These are phyloP conservation scores for Drosophila pullipes DNA, from an alignment of 2,888 invertebrate species.

Conservation along the genomic window DNA sequence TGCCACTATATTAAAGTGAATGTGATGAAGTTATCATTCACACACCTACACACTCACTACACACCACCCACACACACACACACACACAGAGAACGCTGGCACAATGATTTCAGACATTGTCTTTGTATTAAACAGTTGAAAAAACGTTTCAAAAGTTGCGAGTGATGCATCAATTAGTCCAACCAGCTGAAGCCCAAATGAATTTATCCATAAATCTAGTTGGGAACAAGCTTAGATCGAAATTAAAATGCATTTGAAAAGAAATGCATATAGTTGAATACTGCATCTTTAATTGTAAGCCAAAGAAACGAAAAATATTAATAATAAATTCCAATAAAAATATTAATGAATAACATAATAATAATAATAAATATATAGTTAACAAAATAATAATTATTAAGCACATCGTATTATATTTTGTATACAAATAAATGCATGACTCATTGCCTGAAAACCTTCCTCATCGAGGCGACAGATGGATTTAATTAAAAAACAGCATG, in stretches of 20 bases:
- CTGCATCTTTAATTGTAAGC: not conserved
- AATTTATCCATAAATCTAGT: too few species aligned
- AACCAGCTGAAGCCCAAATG: not conserved
- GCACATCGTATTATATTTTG: not conserved
- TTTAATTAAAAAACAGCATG: conserved; percentile 30
- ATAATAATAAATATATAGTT: not conserved
- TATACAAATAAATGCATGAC: not conserved
- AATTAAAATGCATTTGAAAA: not conserved
- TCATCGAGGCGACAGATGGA: not conserved
- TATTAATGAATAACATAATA: not conserved
- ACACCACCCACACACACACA: not conserved
- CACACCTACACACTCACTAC: not conserved
- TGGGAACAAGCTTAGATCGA: too few species aligned
- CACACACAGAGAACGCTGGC: not conserved
- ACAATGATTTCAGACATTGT: conserved; percentile 18
- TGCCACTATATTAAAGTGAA: conserved; percentile 26
- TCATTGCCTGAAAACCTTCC: not conserved
- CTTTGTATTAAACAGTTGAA: too few species aligned
- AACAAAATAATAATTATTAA: not conserved
- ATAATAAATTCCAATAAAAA: not conserved
- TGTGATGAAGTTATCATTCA: conserved; percentile 49
- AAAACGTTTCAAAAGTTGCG: too few species aligned
- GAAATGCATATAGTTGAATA: not conserved
- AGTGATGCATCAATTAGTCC: not conserved
- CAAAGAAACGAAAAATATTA: not conserved